Evolutionary conservation across 2,113 vertebrate genomes (phyloP), one percentile per base, ranked within the genome.

Genomic region (Pseudopipra pipra): DNA sequence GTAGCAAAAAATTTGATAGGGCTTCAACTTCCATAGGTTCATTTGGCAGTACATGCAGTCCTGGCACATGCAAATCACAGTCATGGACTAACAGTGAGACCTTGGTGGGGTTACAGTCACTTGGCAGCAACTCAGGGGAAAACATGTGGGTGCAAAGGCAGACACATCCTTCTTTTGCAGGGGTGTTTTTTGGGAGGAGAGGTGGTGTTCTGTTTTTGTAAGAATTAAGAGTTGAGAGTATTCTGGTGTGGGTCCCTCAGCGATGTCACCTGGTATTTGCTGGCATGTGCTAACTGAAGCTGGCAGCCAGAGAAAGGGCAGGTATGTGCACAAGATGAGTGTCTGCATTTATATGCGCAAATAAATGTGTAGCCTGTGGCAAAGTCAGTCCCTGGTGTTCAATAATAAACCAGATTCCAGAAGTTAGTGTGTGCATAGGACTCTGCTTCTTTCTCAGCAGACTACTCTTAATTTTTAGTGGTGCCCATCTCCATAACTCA

Each of bases 311-410:
- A 75, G 90, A 33, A 95, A 52, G 82, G 79, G 35, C 83, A 93
- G 86, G 72, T 95, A 30, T 14, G 63, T 51, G 82, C 7, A 11
- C 63, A n/a, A 46, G 94, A 75, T 41, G 62, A 70, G 28, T 41
- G 78, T 87, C 87, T 93, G 88, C 58, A 47, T 92, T 92, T 77
- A 46, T 77, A 31, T 78, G 44, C 80, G 56, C 33, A 81, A 71
- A 81, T 74, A 86, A 31, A 61, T 37, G n/a, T 21, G 3, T 90
- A 78, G 86, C 95, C 94, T 67, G 68, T 94, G 93, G 96, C 95
- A 95, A 96, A 96, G 87, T 93, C 86, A 89, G 61, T 63, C 80
- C 65, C 56, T 67, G 44, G 13, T 56, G 80, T 52, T 91, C 86
- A 81, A 0, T 92, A 92, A 56, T 68, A 95, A 97, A 56, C 35